Evolutionary conservation across 2,888 invertebrate species (phyloP).

Genomic region (Apamea epomidion): DNA sequence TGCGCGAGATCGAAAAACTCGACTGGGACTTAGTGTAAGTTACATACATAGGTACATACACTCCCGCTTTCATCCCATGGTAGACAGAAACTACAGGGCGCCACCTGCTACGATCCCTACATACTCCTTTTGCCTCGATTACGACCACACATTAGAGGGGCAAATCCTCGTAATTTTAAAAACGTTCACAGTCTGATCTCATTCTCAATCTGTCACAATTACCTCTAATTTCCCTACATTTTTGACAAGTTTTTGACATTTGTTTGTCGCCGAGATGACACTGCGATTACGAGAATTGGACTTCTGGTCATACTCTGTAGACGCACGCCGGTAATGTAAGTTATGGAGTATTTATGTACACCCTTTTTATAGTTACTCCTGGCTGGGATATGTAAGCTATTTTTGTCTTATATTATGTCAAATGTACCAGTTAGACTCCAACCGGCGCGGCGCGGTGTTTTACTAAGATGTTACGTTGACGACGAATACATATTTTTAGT

Average conservation of each 20-base stretch:
- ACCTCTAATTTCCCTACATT: no score
- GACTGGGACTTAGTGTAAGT: slow-evolving; percentile 98
- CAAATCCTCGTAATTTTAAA: neutral
- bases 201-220: no score
- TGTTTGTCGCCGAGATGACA: no score
- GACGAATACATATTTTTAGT: neutral
- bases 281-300: no score
- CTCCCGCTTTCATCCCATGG: neutral
- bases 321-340: slow-evolving; percentile 89
- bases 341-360: neutral
- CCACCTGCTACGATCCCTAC: no score
- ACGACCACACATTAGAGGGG: neutral
- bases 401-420: neutral
- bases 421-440: neutral
- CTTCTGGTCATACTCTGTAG: no score
- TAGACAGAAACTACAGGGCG: neutral
- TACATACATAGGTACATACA: neutral
- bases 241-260: no score
- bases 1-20: slow-evolving; percentile 91
- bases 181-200: neutral
- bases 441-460: neutral
- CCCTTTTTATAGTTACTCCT: neutral
- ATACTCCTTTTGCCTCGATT: neutral
- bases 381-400: neutral
- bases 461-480: neutral